Percentiles rank a stretch among this genome's conserved stretches.
These are phyloP conservation scores for Oegoconia quadripuncta DNA, from an alignment of 2,888 invertebrate species.

Conservation along the genomic window DNA sequence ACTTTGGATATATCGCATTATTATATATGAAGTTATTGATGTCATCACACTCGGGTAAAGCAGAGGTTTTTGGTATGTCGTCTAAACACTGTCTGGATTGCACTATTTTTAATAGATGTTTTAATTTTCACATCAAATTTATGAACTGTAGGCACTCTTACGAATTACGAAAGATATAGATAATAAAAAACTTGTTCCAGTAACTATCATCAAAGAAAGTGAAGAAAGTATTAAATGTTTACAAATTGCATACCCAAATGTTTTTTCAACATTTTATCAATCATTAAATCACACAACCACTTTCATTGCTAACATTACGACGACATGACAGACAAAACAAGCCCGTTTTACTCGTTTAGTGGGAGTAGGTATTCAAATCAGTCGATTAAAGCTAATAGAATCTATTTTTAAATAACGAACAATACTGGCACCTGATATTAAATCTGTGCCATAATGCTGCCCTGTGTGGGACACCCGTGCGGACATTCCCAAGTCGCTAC, in stretches of 20 bases:
- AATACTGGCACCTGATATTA: neutral
- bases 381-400: neutral
- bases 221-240: neutral
- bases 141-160: no score
- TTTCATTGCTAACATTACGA: conserved; percentile 15
- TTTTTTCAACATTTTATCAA: neutral
- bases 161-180: no score
- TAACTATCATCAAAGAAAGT: no score
- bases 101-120: no score
- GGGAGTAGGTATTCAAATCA: conserved; percentile 17
- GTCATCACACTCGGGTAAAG: no score
- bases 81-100: neutral
- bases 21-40: no score
- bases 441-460: neutral
- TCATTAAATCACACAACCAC: conserved; percentile 2
- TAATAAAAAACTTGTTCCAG: no score
- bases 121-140: neutral
- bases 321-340: conserved; percentile 6
- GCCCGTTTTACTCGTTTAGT: conserved; percentile 12
- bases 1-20: no score
- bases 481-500: neutral
- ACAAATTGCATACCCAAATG: neutral
- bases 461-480: neutral
- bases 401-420: neutral
- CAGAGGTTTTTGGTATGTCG: no score